These are phyloP conservation scores for Petrocephalus sullivani DNA, from an alignment of 2,797 vertebrate genomes.

Conservation along the genomic window DNA sequence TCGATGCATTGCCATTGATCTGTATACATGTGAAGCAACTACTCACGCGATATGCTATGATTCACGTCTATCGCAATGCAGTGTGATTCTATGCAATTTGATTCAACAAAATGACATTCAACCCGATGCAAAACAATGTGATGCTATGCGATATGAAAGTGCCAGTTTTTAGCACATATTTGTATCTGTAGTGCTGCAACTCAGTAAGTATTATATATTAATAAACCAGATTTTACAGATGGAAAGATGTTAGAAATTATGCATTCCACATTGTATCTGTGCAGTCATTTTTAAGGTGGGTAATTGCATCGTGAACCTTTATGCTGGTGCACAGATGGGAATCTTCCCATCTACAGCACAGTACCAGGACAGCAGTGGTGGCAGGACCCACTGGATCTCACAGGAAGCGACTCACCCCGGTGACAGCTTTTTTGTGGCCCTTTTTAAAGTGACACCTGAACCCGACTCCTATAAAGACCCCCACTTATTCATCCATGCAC, in stretches of 20 bases:
- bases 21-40: no score
- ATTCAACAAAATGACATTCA: no score
- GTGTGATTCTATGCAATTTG: no score
- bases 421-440: background rate
- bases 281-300: background rate
- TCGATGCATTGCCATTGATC: no score
- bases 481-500: background rate
- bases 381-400: background rate
- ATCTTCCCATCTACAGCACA: background rate
- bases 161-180: background rate
- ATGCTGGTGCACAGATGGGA: background rate
- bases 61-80: no score
- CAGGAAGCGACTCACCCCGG: conserved; percentile 7
- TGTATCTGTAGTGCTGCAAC: background rate
- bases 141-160: background rate
- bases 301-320: background rate
- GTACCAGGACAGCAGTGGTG: background rate
- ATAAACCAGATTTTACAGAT: background rate
- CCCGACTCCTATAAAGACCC: background rate
- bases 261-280: background rate
- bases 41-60: no score
- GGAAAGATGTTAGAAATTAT: background rate
- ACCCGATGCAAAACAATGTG: no score
- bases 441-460: background rate
- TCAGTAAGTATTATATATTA: background rate